Percentiles rank a stretch among this genome's conserved stretches.
phyloP scores from a whole-genome alignment of 2,113 vertebrate species.

The Gasterosteus aculeatus region DNA sequence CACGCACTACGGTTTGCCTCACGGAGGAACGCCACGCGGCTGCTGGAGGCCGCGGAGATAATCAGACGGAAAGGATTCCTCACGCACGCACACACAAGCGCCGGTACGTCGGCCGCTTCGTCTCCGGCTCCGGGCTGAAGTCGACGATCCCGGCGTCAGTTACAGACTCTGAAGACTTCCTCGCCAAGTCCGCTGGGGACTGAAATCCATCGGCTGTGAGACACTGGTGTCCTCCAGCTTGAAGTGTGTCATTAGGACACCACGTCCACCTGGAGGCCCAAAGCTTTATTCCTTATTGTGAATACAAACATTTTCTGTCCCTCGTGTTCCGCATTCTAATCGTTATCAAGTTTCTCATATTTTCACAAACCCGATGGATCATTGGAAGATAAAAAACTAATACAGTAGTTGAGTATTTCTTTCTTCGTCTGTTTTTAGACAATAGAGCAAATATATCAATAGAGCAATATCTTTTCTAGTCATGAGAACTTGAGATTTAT shows the following conservation, averaged over 20 bases:
- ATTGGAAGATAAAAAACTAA: neutral
- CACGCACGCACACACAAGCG: neutral
- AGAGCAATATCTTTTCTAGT: too few relatives aligned
- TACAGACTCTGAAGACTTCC: conserved; percentile 32
- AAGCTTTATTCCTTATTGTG: neutral
- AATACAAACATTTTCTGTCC: neutral
- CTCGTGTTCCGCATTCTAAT: neutral
- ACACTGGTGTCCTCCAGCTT: conserved; percentile 33
- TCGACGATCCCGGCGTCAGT: conserved; percentile 43
- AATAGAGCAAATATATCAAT: neutral
- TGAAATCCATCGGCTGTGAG: conserved; percentile 45
- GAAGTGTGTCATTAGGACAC: conserved; percentile 46
- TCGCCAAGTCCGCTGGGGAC: conserved; percentile 27
- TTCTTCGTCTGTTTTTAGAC: neutral
- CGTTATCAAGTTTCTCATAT: neutral
- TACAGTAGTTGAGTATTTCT: neutral
- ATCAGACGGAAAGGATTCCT: conserved; percentile 2
- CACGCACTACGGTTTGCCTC: conserved; percentile 10
- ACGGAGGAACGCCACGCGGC: conserved; percentile 3
- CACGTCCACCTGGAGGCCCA: conserved; percentile 19
- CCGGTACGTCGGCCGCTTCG: neutral
- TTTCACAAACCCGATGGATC: neutral
- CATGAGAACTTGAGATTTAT: neutral
- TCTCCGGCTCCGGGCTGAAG: conserved; percentile 25
- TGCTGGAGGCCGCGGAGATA: conserved; percentile 9